phyloP scores from a whole-genome alignment of 2,888 invertebrate species.

The Aelia acuminata region DNA sequence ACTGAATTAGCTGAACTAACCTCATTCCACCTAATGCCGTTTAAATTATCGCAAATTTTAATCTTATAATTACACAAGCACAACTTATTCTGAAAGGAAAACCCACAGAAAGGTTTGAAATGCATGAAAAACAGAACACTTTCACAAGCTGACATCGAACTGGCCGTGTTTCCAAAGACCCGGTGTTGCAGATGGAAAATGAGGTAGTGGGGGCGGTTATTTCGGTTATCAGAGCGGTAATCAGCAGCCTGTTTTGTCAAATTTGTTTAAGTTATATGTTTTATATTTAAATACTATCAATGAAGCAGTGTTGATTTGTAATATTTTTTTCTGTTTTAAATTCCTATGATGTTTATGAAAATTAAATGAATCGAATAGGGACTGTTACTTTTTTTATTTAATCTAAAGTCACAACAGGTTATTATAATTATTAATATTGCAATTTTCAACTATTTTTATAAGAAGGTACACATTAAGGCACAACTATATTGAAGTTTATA shows the following conservation, averaged over 20 bases:
- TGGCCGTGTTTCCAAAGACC: slow-evolving; percentile 39
- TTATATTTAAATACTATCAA: neutral
- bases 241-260: neutral
- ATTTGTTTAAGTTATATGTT: neutral
- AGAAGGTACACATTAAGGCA: too few relatives aligned
- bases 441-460: too few relatives aligned
- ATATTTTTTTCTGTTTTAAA: neutral
- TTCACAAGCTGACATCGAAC: neutral
- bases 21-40: neutral
- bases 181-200: slow-evolving; percentile 27
- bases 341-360: neutral
- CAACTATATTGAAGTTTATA: too few relatives aligned
- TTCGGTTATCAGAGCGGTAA: slow-evolving; percentile 30
- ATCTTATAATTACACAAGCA: neutral
- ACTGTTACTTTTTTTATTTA: too few relatives aligned
- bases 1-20: neutral
- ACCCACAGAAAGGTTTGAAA: neutral
- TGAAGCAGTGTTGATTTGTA: neutral
- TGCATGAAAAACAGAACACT: neutral
- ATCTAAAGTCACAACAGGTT: too few relatives aligned
- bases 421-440: too few relatives aligned
- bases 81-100: neutral
- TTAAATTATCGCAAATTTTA: neutral
- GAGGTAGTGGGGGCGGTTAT: slow-evolving; percentile 22
- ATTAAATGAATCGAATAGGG: neutral